These are phyloP conservation scores for Atta colombica DNA, from an alignment of 1,140 invertebrate species.

Conservation along the genomic window DNA sequence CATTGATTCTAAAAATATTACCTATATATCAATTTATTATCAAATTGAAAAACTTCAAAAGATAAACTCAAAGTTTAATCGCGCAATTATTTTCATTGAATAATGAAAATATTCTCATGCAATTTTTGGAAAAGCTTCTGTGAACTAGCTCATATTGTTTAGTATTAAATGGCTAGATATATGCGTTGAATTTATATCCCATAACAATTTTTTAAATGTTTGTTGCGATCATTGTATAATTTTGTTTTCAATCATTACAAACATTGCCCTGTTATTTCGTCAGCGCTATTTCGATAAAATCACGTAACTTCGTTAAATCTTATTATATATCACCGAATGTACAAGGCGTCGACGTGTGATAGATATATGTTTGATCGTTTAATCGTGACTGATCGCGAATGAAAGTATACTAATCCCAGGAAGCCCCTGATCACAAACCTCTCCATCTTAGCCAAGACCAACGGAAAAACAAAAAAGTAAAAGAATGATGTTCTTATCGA, in stretches of 20 bases:
- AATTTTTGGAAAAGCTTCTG: neutral
- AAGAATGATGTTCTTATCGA: slow-evolving; percentile 28
- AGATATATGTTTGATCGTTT: slow-evolving; percentile 8
- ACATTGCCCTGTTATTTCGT: slow-evolving; percentile 1
- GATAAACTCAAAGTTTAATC: neutral
- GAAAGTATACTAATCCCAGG: slow-evolving; percentile 78
- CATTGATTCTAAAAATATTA: neutral
- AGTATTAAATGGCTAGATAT: slow-evolving; percentile 6
- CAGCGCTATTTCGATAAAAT: neutral
- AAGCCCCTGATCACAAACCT: slow-evolving; percentile 75
- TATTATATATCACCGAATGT: neutral
- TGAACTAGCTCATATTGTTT: neutral
- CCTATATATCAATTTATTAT: neutral
- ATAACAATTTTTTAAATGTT: neutral
- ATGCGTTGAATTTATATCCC: neutral
- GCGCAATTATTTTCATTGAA: neutral
- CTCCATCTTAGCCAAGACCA: slow-evolving; percentile 75
- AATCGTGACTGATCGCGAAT: slow-evolving; percentile 52
- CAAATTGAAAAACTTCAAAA: neutral
- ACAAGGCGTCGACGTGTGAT: neutral
- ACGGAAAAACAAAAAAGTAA: slow-evolving; percentile 31
- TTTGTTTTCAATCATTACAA: neutral
- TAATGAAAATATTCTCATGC: neutral
- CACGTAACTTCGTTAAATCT: neutral
- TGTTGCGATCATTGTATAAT: neutral